A percentile compares a stretch with the other conserved stretches of the same genome.
Conservation (phyloP, 2,113 vertebrate genomes). For the Euleptes europaea region DNA sequence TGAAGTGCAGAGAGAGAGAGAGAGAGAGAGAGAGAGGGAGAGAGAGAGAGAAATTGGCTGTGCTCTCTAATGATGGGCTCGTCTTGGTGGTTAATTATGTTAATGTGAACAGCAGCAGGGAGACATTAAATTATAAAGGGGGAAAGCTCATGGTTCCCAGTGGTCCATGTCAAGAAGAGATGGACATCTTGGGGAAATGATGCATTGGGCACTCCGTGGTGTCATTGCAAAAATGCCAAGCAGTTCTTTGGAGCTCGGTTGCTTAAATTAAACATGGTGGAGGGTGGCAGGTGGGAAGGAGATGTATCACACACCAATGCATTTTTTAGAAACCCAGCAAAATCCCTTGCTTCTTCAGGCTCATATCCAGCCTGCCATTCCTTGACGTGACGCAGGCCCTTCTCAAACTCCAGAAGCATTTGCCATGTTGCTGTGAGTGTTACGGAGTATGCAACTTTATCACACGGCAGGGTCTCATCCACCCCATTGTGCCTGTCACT, state of each 20-base stretch:
- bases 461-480: not conserved
- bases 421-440: not conserved
- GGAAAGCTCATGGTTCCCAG: not conserved
- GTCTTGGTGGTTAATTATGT: slow-evolving; percentile 21
- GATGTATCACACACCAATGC: not conserved
- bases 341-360: not conserved
- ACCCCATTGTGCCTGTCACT: not conserved
- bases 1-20: not conserved
- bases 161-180: not conserved
- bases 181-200: not conserved
- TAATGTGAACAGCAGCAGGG: not conserved
- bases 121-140: not conserved
- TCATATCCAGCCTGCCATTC: not conserved
- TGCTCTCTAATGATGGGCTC: not conserved
- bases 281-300: not conserved
- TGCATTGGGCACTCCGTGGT: not conserved
- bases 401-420: not conserved
- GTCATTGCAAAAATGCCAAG: not conserved
- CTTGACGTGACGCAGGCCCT: not conserved
- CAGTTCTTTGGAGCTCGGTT: not conserved
- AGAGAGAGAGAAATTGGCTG: not conserved
- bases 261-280: not conserved
- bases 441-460: not conserved
- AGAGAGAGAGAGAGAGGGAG: too few relatives aligned
- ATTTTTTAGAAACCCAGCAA: not conserved